Percentiles rank a stretch among this genome's conserved stretches.
These are phyloP conservation scores for Conistra vaccinii DNA, from an alignment of 2,888 invertebrate genomes.

Conservation along the genomic window DNA sequence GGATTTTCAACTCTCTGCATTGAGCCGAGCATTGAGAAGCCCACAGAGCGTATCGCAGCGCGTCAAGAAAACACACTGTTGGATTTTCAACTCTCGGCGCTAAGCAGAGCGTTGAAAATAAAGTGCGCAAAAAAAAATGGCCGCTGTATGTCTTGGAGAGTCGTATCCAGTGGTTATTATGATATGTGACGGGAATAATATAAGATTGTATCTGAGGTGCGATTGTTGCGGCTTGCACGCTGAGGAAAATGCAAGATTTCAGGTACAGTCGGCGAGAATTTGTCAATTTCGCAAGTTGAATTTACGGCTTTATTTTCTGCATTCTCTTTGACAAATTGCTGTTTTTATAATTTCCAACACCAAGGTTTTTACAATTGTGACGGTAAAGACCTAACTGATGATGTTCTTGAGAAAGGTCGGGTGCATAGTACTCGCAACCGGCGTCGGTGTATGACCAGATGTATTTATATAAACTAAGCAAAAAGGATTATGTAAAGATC, in stretches of 20 bases:
- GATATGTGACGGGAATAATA: conserved; percentile 60
- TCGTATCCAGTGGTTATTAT: conserved; percentile 37
- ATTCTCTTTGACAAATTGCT: not conserved
- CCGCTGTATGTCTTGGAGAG: not conserved
- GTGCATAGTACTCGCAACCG: too few relatives aligned
- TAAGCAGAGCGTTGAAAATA: not conserved
- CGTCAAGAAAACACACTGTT: not conserved
- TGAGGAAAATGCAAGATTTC: conserved; percentile 71
- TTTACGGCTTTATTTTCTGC: not conserved
- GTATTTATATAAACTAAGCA: too few relatives aligned
- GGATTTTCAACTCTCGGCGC: too few relatives aligned
- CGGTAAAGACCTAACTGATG: too few relatives aligned
- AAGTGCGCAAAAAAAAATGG: not conserved
- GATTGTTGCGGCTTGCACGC: conserved; percentile 74
- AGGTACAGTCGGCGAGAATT: conserved; percentile 63
- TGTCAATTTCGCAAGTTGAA: not conserved
- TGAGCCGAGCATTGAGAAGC: not conserved
- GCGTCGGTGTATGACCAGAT: too few relatives aligned
- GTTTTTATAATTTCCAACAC: too few relatives aligned
- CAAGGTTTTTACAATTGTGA: not conserved
- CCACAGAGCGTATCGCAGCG: not conserved
- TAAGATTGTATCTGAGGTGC: conserved; percentile 77
- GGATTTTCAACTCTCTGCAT: not conserved
- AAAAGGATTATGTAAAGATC: too few relatives aligned
- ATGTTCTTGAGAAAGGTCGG: too few relatives aligned